Evolutionary conservation across 1,140 invertebrate genomes (phyloP), one percentile per base, ranked within the genome.

Genomic region (Drosophila ohnishii): DNA sequence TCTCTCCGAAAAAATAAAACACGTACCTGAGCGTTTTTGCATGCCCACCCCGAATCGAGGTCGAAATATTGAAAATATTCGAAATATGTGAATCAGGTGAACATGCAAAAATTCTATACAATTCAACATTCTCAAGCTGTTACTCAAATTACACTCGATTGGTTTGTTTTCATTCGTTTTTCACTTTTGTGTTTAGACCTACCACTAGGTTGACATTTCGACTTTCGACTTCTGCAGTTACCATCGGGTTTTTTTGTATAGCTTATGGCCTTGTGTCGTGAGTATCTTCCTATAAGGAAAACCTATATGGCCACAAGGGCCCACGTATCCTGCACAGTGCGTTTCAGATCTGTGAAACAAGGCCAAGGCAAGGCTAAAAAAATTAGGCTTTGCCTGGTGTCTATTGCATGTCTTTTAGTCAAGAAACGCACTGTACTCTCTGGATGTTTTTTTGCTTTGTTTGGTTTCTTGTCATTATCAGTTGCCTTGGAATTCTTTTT

Each of bases 1-100:
- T 93, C 93, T 93, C 93, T 93, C 93, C 92, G 90, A 91, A 91
- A 55, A 89, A 90, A 91, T 90, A 90, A 90, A 91, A 91, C 90
- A 91, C 90, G 85, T 91, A 91, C 90, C 90, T 91, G 90, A 91
- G 90, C 90, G 90, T 88, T 91, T 90, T 84, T 75, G 73, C 81
- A 74, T 64, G 69, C 53, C 47, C 74, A 66, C 58, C 66, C 6
- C 9, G n/a, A 13, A 34, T 7, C 14, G 19, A 51, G 16, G n/a
- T 55, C 51, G 51, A 55, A 55, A 37, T 55, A 55, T 55, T 37
- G 19, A 14, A n/a, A 55, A 37, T 55, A 37, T 37, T 37, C 34
- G 8, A 55, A 14, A 25, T 25, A 6, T 8, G 14, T 7, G 32
- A 22, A 4, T 1, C 72, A 32, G 78, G 60, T 75, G 73, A 48